Evolutionary conservation across 2,888 invertebrate species (phyloP).

Genomic region (Meiosimyza platycephala): DNA sequence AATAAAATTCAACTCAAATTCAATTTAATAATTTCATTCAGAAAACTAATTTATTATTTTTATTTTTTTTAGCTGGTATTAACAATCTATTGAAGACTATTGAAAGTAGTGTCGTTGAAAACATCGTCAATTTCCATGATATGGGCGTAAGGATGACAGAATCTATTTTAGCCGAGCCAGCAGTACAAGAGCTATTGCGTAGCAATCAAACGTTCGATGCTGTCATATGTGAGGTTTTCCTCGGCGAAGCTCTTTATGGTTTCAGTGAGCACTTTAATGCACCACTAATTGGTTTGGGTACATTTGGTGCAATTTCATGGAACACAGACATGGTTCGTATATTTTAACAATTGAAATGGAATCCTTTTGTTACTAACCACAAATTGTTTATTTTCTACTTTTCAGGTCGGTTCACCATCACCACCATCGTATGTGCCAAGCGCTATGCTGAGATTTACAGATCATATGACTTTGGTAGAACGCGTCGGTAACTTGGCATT

Average conservation of each 20-base stretch:
- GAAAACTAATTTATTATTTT: neutral
- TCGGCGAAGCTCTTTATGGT: constrained; percentile 64
- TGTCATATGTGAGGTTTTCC: constrained; percentile 64
- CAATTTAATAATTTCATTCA: too few relatives aligned
- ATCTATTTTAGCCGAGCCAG: constrained; percentile 42
- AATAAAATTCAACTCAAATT: too few relatives aligned
- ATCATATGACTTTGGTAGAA: constrained; percentile 63
- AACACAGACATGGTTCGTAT: constrained; percentile 29
- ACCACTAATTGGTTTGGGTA: constrained; percentile 57
- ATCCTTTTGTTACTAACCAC: neutral
- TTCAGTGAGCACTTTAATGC: constrained; percentile 60
- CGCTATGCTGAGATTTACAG: constrained; percentile 55
- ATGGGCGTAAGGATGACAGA: constrained; percentile 55
- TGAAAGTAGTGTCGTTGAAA: constrained; percentile 25
- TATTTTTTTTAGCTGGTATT: constrained; percentile 34
- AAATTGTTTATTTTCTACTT: too few relatives aligned
- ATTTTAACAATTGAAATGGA: neutral
- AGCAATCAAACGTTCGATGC: constrained; percentile 65
- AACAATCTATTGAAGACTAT: neutral
- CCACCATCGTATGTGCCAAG: constrained; percentile 63
- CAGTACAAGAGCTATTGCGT: constrained; percentile 49
- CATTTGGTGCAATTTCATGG: constrained; percentile 60
- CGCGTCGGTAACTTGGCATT: constrained; percentile 61
- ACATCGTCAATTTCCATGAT: constrained; percentile 45
- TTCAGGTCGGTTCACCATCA: constrained; percentile 56